Evolutionary conservation across 2,113 vertebrate species (phyloP), one percentile per base, ranked within the genome.

Genomic region (Strigops habroptila): DNA sequence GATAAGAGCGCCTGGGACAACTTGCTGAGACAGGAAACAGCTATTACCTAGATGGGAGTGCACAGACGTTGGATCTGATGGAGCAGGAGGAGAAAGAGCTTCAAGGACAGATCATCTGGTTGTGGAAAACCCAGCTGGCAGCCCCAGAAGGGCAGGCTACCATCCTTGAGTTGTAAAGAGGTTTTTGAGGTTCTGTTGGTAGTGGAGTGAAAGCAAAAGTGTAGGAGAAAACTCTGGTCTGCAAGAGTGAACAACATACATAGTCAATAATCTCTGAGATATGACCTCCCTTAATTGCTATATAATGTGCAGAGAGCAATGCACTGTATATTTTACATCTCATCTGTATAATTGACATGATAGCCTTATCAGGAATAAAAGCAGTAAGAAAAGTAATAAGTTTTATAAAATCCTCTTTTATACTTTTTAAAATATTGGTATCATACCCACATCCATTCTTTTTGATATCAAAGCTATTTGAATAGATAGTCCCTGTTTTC

Each of bases 1-100:
- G 57, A 33, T n/a, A 43, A 23, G 0, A 0, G 10, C 11, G 7
- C 4, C 39, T 76, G 16, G 48, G 44, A 74, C 1, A 6, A 12
- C 0, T 4, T 0, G 0, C 3, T 64, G 35, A 31, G 35, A 39
- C 14, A 22, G 27, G 30, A 69, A 28, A 24, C 19, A 31, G 25
- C 12, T 70, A 1, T 70, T 57, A 10, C 60, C 9, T 5, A 14
- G 24, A 27, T 1, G 1, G n/a, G 69, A 78, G 16, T 6, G 33
- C 18, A 19, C 27, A 71, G 35, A 18, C 3, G 3, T 4, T 10
- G 18, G 30, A 15, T 33, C 41, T 21, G 25, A 5, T 22, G 43
- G 18, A 68, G 12, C 28, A n/a, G 28, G 27, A 13, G 22, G 46
- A 27, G 39, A 18, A 81, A 49, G 18, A 55, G 15, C 39, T 79